These are phyloP conservation scores for Melanostigma gelatinosum DNA, from an alignment of 2,113 vertebrate species.

Conservation along the genomic window DNA sequence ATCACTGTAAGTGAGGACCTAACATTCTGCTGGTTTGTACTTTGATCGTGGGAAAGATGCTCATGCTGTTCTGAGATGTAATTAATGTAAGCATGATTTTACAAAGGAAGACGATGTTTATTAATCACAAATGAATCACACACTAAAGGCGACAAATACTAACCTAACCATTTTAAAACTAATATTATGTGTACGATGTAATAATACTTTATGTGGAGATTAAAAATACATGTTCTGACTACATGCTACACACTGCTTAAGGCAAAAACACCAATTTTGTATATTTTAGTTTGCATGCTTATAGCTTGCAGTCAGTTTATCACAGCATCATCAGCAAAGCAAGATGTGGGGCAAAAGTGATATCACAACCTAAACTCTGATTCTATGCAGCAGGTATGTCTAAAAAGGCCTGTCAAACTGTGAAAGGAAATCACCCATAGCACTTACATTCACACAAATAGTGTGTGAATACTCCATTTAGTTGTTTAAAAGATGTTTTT, in stretches of 20 bases:
- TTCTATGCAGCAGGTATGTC: neutral
- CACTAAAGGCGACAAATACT: neutral
- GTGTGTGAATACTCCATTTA: neutral
- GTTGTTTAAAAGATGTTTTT: slow-evolving; percentile 18
- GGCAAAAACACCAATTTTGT: neutral
- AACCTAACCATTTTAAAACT: neutral
- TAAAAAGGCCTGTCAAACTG: neutral
- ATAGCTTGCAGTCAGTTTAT: neutral
- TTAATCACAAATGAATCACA: neutral
- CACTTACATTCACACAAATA: slow-evolving; percentile 2
- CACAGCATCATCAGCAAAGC: neutral
- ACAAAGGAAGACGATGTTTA: neutral
- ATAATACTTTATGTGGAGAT: neutral
- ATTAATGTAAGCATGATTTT: neutral
- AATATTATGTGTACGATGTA: neutral
- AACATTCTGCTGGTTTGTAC: neutral
- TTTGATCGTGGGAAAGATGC: slow-evolving; percentile 11
- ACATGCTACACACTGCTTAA: neutral
- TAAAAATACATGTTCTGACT: neutral
- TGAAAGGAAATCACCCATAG: neutral
- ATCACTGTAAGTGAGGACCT: slow-evolving; percentile 4
- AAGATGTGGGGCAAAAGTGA: neutral
- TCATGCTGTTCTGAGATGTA: neutral
- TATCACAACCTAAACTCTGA: slow-evolving; percentile 1
- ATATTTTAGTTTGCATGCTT: neutral